Percentiles rank a stretch among this genome's conserved stretches.
Conservation (phyloP, 2,113 vertebrate species). For the Fulmarus glacialis region DNA sequence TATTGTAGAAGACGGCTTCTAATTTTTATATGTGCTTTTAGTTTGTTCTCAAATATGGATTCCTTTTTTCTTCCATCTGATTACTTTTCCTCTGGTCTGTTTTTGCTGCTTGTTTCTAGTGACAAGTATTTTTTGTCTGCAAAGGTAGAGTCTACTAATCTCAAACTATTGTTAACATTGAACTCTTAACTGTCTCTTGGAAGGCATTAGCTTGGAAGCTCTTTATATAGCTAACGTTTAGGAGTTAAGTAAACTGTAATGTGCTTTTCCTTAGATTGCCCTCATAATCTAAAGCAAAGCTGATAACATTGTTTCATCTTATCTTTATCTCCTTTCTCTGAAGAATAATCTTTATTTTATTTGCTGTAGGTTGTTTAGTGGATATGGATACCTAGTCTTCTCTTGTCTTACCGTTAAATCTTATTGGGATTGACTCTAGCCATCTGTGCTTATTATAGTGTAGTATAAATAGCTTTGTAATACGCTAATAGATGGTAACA, state of each 20-base stretch:
- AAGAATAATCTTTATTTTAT: conserved; percentile 72
- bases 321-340: conserved; percentile 63
- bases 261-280: conserved; percentile 62
- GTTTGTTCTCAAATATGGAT: neutral
- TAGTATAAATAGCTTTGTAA: conserved; percentile 62
- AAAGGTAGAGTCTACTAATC: neutral
- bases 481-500: neutral
- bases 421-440: conserved; percentile 69
- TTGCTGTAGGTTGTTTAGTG: conserved; percentile 59
- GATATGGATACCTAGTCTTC: conserved; percentile 51
- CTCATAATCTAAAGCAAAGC: conserved; percentile 61
- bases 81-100: neutral
- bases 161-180: neutral
- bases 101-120: neutral
- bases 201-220: conserved; percentile 37
- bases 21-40: neutral
- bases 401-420: conserved; percentile 65
- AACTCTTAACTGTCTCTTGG: neutral
- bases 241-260: conserved; percentile 57
- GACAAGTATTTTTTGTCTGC: neutral
- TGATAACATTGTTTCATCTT: conserved; percentile 67
- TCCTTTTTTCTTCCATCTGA: neutral
- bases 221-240: conserved; percentile 34
- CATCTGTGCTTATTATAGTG: conserved; percentile 57
- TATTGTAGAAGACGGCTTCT: neutral